Conservation (phyloP, 2,113 vertebrate genomes). For the Chionomys nivalis region DNA sequence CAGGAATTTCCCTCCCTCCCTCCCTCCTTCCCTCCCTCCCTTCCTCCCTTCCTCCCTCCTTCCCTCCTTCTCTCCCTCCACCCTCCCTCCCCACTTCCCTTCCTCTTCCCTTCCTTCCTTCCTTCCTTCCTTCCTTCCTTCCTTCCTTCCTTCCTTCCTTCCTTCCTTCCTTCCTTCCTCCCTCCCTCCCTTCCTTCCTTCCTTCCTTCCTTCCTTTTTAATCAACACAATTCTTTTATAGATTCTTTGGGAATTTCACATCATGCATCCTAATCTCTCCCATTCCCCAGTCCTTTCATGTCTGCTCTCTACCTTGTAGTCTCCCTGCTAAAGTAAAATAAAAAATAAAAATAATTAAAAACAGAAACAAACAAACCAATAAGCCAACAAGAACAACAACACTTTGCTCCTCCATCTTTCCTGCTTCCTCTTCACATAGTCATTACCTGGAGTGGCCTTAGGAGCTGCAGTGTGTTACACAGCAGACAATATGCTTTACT, state of each 20-base stretch:
- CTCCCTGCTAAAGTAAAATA: background rate
- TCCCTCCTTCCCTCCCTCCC: accelerated
- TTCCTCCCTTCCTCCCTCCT: too few relatives aligned
- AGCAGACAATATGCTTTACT: background rate
- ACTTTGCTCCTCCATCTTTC: background rate
- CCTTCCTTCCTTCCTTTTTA: background rate
- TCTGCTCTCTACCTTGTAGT: background rate
- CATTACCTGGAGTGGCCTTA: background rate
- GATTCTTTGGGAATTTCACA: background rate
- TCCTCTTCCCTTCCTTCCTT: too few relatives aligned
- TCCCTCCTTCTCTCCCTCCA: too few relatives aligned
- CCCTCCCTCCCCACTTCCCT: too few relatives aligned
- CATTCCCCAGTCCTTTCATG: background rate
- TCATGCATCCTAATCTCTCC: background rate
- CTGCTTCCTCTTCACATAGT: background rate
- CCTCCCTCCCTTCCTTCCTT: too few relatives aligned
- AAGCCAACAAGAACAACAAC: background rate
- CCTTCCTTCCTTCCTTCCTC: background rate
- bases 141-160: too few relatives aligned
- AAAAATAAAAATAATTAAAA: background rate
- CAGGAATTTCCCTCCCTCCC: background rate
- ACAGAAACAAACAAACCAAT: background rate
- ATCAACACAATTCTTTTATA: background rate
- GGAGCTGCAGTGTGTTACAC: background rate
- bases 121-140: too few relatives aligned